Evolutionary conservation across 2,888 invertebrate species (phyloP), one percentile per base, ranked within the genome.

Genomic region (Alloscopus bannaensis): DNA sequence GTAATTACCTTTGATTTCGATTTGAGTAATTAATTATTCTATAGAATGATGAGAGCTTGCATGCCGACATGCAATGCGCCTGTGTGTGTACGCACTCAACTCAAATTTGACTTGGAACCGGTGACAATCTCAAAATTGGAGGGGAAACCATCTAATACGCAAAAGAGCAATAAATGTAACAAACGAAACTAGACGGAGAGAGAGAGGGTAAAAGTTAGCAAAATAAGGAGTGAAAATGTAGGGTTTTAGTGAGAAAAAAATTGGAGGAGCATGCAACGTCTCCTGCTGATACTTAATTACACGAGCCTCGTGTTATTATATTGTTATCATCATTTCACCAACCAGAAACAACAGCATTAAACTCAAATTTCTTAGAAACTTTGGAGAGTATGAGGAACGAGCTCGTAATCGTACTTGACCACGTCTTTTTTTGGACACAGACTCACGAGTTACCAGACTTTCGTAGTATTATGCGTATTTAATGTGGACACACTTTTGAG

Each of bases 231-330:
- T n/a, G n/a, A n/a, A 47, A 47, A 18, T 47, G 47, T 47, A 47
- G 4, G n/a, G 22, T 22, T 52, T 3, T 18, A 45, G 29, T 8
- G 20, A n/a, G n/a, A n/a, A n/a, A n/a, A n/a, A n/a, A n/a, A n/a
- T n/a, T n/a, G n/a, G n/a, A n/a, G 65, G 68, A 75, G 76, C 84
- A 83, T 83, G 82, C 80, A 83, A 77, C 65, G 78, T 77, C 82
- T 77, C 86, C 84, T 69, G 84, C 81, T 81, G 86, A 62, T 75
- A 77, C 81, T 85, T 86, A 86, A 86, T 86, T 85, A 84, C 82
- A 81, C 69, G 70, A 79, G 76, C 82, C 80, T 83, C 84, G 78
- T 79, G 78, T 79, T 79, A 79, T 79, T 71, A 66, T 79, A 71
- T 79, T 79, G 66, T 72, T 79, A 79, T 78, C 65, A 70, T 72